phyloP scores from a whole-genome alignment of 2,113 vertebrate species.

The Alethe castanea region DNA sequence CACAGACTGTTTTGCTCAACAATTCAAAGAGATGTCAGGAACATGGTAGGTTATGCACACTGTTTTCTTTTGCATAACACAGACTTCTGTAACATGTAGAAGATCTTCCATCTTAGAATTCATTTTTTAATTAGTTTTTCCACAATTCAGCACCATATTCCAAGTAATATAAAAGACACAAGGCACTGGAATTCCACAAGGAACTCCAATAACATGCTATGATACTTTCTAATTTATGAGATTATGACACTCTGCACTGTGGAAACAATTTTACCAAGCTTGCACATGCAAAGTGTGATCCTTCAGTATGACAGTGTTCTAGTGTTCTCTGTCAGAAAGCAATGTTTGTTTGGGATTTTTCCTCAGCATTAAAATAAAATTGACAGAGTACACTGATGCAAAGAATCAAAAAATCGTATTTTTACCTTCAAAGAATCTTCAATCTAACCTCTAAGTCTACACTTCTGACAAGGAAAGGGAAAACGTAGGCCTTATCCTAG shows the following conservation, averaged over 20 bases:
- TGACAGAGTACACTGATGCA: neutral
- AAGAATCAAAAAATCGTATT: neutral
- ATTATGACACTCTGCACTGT: neutral
- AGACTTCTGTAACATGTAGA: neutral
- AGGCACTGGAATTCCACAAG: neutral
- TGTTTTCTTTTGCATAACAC: constrained; percentile 2
- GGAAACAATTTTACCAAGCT: neutral
- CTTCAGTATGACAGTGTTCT: neutral
- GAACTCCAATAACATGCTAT: neutral
- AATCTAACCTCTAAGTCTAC: neutral
- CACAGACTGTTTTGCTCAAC: constrained; percentile 28
- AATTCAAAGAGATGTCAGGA: constrained; percentile 39
- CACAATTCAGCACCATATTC: neutral
- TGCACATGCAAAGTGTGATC: neutral
- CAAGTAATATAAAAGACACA: neutral
- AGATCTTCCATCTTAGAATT: neutral
- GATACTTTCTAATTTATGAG: neutral
- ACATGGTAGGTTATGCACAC: neutral
- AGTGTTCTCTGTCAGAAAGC: neutral
- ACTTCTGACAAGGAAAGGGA: neutral
- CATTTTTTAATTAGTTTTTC: neutral
- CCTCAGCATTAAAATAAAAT: constrained; percentile 33
- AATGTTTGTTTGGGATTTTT: neutral
- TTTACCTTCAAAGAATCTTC: neutral
- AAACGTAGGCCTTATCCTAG: neutral